Evolutionary conservation across 37 sponge, comb jelly and placozoan species (phyloP).

Genomic region (Ianthella basta): DNA sequence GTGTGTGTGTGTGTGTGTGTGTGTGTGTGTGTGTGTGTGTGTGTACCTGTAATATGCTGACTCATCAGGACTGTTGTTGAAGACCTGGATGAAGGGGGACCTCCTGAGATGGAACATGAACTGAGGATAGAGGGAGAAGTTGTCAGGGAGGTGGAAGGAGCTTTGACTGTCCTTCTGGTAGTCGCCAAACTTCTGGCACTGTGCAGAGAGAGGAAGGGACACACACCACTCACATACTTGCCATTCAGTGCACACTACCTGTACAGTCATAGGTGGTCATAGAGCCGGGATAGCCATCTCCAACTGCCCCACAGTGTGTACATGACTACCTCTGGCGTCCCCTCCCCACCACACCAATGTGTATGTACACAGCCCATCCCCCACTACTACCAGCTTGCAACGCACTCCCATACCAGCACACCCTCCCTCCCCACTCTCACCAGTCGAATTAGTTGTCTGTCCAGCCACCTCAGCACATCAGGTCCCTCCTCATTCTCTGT

Average conservation of each 20-base stretch:
- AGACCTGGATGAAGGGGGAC: constrained; percentile 97
- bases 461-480: constrained; percentile 97
- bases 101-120: constrained; percentile 99
- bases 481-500: constrained; percentile 95
- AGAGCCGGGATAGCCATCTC: no score
- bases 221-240: background rate
- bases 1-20: background rate
- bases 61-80: constrained; percentile 99
- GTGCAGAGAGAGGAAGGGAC: background rate
- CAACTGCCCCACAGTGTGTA: no score
- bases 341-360: no score
- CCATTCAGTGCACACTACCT: no score
- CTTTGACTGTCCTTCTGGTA: constrained; percentile 91
- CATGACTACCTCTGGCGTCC: no score
- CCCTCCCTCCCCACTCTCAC: constrained; percentile 33
- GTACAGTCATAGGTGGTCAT: no score
- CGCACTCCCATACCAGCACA: no score
- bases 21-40: background rate
- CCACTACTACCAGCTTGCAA: no score
- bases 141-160: constrained; percentile 93
- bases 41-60: constrained; percentile 88
- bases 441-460: constrained; percentile 94
- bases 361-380: no score
- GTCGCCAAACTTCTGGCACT: constrained; percentile 99
- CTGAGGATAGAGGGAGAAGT: constrained; percentile 99